Conservation (phyloP, 2,113 vertebrate species). For the Hemicordylus capensis region DNA sequence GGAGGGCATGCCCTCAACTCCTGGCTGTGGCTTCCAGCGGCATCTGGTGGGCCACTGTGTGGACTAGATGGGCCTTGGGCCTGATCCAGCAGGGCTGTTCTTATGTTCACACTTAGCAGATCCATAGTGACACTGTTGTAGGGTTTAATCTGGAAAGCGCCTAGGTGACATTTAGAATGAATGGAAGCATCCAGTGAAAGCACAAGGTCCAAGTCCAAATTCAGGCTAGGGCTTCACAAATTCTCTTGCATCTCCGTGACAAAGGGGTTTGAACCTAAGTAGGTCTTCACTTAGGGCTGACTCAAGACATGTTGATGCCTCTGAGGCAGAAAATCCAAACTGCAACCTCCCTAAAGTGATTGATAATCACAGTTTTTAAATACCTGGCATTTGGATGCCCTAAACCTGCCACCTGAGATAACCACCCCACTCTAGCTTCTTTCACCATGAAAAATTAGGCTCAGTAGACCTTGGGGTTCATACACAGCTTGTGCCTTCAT, state of each 20-base stretch:
- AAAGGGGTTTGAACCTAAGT: background rate
- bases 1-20: too few relatives aligned
- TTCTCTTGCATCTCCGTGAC: background rate
- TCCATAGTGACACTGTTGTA: too few relatives aligned
- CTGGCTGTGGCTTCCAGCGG: too few relatives aligned
- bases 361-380: background rate
- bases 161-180: background rate
- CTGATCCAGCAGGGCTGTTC: too few relatives aligned
- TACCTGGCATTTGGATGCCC: background rate
- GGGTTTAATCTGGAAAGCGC: too few relatives aligned
- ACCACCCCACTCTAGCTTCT: background rate
- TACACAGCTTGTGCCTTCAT: background rate
- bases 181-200: background rate
- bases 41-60: too few relatives aligned
- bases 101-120: too few relatives aligned
- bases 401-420: background rate
- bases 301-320: background rate
- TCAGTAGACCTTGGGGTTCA: background rate
- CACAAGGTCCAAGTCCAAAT: too few relatives aligned
- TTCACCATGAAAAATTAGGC: background rate
- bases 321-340: background rate
- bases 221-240: background rate
- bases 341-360: background rate
- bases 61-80: too few relatives aligned
- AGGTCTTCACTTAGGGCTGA: background rate